Percentiles rank a stretch among this genome's conserved stretches.
Evolutionary conservation across 92 coral and sea anemone species (phyloP).

Genomic region (Montipora capitata): DNA sequence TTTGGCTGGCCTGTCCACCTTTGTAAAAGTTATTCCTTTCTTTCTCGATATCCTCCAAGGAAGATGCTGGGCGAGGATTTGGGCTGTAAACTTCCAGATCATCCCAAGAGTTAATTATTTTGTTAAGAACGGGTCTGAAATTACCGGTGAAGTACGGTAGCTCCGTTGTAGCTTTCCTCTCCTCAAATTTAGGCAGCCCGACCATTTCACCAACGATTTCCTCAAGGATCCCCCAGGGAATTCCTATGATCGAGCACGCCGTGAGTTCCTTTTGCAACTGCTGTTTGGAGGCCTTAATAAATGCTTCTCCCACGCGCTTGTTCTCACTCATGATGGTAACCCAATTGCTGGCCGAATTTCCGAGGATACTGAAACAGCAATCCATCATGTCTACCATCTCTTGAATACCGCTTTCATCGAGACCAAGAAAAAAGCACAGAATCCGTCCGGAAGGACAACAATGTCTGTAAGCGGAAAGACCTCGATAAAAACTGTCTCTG

Average conservation of each 20-base stretch:
- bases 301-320: slow-evolving; percentile 34
- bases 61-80: slow-evolving; percentile 54
- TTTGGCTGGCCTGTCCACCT: slow-evolving; percentile 71
- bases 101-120: slow-evolving; percentile 73
- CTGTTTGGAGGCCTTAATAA: slow-evolving; percentile 49
- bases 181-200: slow-evolving; percentile 73
- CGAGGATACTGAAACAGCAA: slow-evolving; percentile 75
- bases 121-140: slow-evolving; percentile 62
- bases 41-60: slow-evolving; percentile 39
- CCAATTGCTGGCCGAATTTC: slow-evolving; percentile 57
- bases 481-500: slow-evolving; percentile 74
- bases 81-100: slow-evolving; percentile 81
- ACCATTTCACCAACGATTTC: slow-evolving; percentile 74
- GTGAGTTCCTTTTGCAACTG: slow-evolving; percentile 43
- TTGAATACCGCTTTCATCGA: slow-evolving; percentile 47
- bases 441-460: slow-evolving; percentile 56
- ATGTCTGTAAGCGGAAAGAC: slow-evolving; percentile 64
- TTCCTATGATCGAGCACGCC: slow-evolving; percentile 63
- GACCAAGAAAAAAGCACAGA: slow-evolving; percentile 60
- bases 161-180: slow-evolving; percentile 62
- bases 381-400: slow-evolving; percentile 80
- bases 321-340: slow-evolving; percentile 71
- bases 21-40: slow-evolving; percentile 76
- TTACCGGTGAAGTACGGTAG: slow-evolving; percentile 71
- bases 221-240: slow-evolving; percentile 57